phyloP scores from a whole-genome alignment of 2,888 invertebrate genomes.

The Cerceris ruficornis region DNA sequence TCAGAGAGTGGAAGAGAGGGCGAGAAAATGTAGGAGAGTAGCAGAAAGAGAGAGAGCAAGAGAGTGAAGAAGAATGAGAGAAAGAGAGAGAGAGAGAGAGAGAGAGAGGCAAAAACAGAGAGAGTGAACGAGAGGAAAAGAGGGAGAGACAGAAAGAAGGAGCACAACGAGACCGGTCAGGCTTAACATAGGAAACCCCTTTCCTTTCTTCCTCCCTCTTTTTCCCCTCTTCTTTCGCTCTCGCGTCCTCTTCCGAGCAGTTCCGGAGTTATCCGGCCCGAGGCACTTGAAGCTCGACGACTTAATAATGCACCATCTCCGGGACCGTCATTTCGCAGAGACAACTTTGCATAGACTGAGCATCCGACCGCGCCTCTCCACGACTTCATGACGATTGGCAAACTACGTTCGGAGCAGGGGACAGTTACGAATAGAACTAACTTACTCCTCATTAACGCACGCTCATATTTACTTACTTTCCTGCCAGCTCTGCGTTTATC shows the following conservation, averaged over 20 bases:
- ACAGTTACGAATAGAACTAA: not conserved
- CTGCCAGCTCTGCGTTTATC: not conserved
- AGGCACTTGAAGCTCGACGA: conserved; percentile 50
- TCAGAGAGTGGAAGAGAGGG: not conserved
- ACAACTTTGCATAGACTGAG: conserved; percentile 58
- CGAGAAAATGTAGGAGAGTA: conserved; percentile 5
- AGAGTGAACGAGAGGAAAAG: not conserved
- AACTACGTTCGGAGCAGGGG: conserved; percentile 24
- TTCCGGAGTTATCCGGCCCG: conserved; percentile 30
- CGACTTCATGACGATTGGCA: conserved; percentile 43
- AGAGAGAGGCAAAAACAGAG: not conserved
- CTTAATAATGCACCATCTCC: conserved; percentile 65
- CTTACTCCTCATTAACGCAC: conserved; percentile 52
- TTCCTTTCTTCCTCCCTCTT: not conserved
- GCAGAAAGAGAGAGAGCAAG: not conserved
- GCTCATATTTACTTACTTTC: conserved; percentile 30
- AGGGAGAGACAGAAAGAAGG: not conserved
- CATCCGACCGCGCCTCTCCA: conserved; percentile 19
- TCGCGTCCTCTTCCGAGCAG: conserved; percentile 19
- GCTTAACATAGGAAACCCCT: conserved; percentile 6
- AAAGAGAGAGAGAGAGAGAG: not conserved
- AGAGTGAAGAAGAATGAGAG: not conserved
- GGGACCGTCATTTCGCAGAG: conserved; percentile 56
- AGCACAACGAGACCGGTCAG: conserved; percentile 12
- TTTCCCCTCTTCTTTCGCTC: not conserved